Evolutionary conservation across 2,797 vertebrate genomes (phyloP), one percentile per base, ranked within the genome.

Genomic region (Craterocephalus amniculus): DNA sequence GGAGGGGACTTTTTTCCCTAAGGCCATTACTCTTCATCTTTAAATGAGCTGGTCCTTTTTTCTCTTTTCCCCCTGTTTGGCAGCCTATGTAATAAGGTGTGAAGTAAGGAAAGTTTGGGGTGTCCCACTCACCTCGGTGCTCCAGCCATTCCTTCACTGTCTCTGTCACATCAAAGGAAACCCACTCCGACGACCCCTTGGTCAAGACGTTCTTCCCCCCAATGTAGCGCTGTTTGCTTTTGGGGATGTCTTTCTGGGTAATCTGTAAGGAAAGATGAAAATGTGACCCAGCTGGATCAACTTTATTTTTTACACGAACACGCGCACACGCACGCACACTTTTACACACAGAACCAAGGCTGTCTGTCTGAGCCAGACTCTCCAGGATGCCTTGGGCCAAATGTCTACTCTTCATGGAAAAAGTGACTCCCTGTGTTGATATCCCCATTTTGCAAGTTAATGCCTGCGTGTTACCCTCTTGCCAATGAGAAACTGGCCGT

Each of bases 101-200:
- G 65, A 74, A 64, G 56, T 22, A 6, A 63, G 62, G 66, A 49
- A 78, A 55, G 38, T 63, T n/a, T 26, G 45, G 83, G 76, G 83
- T 36, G 71, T 74, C 71, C 45, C 60, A 93, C 93, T 93, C 90
- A 99, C 97, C 96, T 95, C 96, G 94, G 84, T 96, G 93, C 89
- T 95, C 94, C 29, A 99, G 96, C 97, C 97, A 99, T 89, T 99
- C 97, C 11, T 96, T 95, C 83, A 99, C 96, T 0, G 97, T 98
- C 83, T 97, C 96, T 0, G 97, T 99, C 74, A 99, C 97, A 31
- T 99, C 97, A 2, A 99, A 99, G 38, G 97, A 99, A 72, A 99
- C 93, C 97, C 97, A 99, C 92, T 99, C 97, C 0, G 93, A 81
- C 0, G 94, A 95, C 78, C 96, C 97, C 81, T 97, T 95, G 16